Evolutionary conservation across 2,113 vertebrate genomes (phyloP), one percentile per base, ranked within the genome.

Genomic region (Ceyx margarethae): DNA sequence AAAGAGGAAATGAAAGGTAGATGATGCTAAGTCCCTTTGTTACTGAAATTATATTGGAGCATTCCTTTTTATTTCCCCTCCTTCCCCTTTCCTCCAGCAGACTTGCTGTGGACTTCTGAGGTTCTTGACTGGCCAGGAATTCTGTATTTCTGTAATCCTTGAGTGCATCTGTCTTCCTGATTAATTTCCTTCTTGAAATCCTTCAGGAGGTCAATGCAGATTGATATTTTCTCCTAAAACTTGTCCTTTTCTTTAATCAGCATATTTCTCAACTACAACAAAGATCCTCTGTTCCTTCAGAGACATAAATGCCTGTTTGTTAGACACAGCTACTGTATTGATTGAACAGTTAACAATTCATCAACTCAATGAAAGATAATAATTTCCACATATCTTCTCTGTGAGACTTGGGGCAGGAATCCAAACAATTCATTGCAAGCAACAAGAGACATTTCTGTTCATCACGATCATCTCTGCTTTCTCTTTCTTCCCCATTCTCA

Each of bases 311-410:
- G 69, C 68, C 66, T 78, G 37, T 87, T 68, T 68, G 35, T 89
- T 84, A 92, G 77, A 83, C 48, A 78, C n/a, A 42, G 35, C 0
- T 89, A 40, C 33, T 78, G 45, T 92, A 92, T 95, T 91, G 94
- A 92, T 96, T 81, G 78, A 94, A 40, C 35, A 92, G 66, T 92
- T 94, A 89, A 65, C 77, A 93, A 40, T 93, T 92, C 74, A 81
- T 93, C 95, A 89, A 10, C 48, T 89, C 0, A 1, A 72, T 77
- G 88, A 83, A 76, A 66, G 51, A 45, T 76, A 85, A 76, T 85
- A 87, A 57, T 92, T 33, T 90, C 23, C 26, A 22, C 16, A 2
- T 93, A 67, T 69, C 81, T 90, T 8, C 15, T 56, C 48, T 84
- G 86, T 4, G 18, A 78, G 69, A 68, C 18, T 45, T 76, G 37